These are phyloP conservation scores for Scylla paramamosain DNA, from an alignment of 1,140 invertebrate species.

Conservation along the genomic window DNA sequence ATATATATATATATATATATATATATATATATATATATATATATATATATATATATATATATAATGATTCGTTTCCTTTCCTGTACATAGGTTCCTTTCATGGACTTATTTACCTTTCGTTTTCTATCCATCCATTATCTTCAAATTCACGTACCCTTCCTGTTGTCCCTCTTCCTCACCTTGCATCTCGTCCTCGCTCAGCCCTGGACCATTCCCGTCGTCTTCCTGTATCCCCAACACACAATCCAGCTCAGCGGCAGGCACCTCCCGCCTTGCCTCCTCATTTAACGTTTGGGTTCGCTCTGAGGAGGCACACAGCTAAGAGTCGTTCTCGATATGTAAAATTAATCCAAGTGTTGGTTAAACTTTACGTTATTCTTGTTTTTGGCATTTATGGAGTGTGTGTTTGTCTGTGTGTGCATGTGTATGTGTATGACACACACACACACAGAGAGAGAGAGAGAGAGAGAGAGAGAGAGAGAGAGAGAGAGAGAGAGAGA, in stretches of 20 bases:
- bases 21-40: no score
- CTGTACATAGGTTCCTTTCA: no score
- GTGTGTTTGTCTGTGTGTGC: neutral
- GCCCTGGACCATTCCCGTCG: conserved; percentile 47
- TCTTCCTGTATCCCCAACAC: conserved; percentile 50
- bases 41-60: neutral
- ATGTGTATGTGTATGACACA: neutral
- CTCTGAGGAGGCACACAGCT: neutral
- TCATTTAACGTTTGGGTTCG: no score
- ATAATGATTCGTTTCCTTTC: no score
- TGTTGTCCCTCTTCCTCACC: neutral
- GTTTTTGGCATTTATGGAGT: neutral
- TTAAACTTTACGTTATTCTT: neutral
- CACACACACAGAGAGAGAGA: no score
- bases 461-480: no score
- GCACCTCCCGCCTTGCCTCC: neutral
- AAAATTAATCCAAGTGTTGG: no score
- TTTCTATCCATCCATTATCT: no score
- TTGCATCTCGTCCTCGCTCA: conserved; percentile 54
- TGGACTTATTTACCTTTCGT: no score
- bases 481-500: no score
- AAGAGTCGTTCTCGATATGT: neutral
- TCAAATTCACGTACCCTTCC: no score
- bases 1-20: no score
- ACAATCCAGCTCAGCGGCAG: neutral